Evolutionary conservation across 2,113 vertebrate species (phyloP), one percentile per base, ranked within the genome.

Genomic region (Microcebus tavaratra): DNA sequence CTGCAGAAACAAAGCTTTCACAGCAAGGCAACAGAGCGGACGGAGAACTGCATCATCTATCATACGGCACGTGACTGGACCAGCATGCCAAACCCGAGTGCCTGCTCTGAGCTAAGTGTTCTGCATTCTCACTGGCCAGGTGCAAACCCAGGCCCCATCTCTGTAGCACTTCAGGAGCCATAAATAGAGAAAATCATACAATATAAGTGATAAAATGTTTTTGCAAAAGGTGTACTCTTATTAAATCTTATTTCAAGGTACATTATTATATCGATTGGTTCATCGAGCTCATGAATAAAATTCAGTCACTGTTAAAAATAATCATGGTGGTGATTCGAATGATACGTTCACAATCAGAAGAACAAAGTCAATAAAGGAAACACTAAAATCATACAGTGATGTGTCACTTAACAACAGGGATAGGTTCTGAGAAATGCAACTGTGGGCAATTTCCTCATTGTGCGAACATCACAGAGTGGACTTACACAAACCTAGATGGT

Each of bases 241-340:
- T 73, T 83, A 88, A 48, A n/a, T 76, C 94, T 94, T 89, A 81
- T 72, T 81, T 85, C 76, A 59, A 95, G 45, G 31, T 72, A 5
- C 17, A 45, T 31, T 55, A 63, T 91, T 91, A 86, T 67, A 81
- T 31, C 72, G 45, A 78, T 53, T 89, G 63, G 48, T 34, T 70
- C 67, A 55, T 25, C 73, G 45, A 91, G 80, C 17, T 76, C 59
- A 90, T 4, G 23, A 82, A 82, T 75, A 92, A 92, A 92, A 90
- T 90, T 75, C 53, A 68, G 67, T 86, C 50, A 63, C 29, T 55
- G 14, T 55, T 89, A 36, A 76, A 90, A 76, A 82, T 42, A 76
- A 29, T 31, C 84, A 36, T 25, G 20, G 59, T n/a, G 42, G 12
- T 83, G 55, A 90, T 53, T 59, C 80, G 82, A 29, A 91, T 36